Percentiles rank a stretch among this genome's conserved stretches.
Conservation (phyloP, 2,113 vertebrate genomes). For the Sinosuthora webbiana region DNA sequence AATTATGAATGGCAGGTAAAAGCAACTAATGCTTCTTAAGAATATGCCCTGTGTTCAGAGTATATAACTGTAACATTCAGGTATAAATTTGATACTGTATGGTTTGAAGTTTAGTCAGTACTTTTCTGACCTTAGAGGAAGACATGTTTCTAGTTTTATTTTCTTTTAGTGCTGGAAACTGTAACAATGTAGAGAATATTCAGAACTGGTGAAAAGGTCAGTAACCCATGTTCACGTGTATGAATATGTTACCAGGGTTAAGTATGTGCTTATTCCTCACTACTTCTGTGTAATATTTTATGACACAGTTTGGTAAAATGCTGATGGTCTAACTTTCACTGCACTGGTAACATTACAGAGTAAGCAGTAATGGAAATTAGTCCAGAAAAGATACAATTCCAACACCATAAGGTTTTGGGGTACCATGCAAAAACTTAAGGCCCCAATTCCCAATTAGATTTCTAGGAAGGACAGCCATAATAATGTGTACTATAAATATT, state of each 20-base stretch:
- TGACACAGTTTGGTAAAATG: neutral
- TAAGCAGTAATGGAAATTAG: neutral
- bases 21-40: neutral
- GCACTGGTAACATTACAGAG: neutral
- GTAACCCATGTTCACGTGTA: neutral
- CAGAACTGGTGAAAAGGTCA: neutral
- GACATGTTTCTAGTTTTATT: neutral
- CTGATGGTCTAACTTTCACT: neutral
- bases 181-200: neutral
- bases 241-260: neutral
- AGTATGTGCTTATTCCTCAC: neutral
- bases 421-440: neutral
- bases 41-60: neutral
- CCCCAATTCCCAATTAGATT: neutral
- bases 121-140: neutral
- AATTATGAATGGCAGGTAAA: neutral
- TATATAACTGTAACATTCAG: neutral
- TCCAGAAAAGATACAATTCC: neutral
- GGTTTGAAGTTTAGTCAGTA: neutral
- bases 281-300: neutral
- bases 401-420: neutral
- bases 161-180: neutral
- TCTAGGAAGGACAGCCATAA: neutral
- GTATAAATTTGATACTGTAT: neutral
- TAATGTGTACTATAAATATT: neutral